Conservation (phyloP, 2,113 vertebrate species). For the Hemicordylus capensis region DNA sequence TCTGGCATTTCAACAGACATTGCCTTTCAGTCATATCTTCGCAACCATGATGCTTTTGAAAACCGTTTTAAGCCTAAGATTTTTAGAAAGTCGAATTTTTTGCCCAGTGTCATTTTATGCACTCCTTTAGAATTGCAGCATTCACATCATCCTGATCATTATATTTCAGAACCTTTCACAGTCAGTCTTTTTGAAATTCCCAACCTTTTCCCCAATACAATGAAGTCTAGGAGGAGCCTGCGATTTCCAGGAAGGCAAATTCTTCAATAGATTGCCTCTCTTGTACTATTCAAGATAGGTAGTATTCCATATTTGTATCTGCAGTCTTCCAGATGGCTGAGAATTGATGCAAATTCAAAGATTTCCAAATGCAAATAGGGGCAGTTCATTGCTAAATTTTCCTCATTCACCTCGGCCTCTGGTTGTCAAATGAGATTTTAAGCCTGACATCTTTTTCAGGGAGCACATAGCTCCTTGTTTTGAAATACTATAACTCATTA, state of each 20-base stretch:
- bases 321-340: neutral
- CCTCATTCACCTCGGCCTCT: rapidly evolving
- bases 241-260: neutral
- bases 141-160: neutral
- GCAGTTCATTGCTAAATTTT: neutral
- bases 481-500: neutral
- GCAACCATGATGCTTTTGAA: neutral
- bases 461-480: neutral
- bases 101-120: neutral
- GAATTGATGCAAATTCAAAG: neutral
- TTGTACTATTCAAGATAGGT: neutral
- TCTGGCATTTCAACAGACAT: neutral
- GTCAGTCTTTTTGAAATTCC: neutral
- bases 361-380: rapidly evolving
- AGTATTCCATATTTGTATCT: neutral
- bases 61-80: neutral
- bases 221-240: neutral
- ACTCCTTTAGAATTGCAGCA: neutral
- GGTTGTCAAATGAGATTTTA: neutral
- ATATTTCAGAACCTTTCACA: neutral
- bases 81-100: neutral
- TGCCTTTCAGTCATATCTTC: neutral
- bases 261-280: neutral
- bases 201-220: neutral
- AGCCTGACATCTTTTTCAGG: neutral